A percentile compares a stretch with the other conserved stretches of the same genome.
These are phyloP conservation scores for Littorina saxatilis DNA, from an alignment of 1,140 invertebrate species.

Conservation along the genomic window DNA sequence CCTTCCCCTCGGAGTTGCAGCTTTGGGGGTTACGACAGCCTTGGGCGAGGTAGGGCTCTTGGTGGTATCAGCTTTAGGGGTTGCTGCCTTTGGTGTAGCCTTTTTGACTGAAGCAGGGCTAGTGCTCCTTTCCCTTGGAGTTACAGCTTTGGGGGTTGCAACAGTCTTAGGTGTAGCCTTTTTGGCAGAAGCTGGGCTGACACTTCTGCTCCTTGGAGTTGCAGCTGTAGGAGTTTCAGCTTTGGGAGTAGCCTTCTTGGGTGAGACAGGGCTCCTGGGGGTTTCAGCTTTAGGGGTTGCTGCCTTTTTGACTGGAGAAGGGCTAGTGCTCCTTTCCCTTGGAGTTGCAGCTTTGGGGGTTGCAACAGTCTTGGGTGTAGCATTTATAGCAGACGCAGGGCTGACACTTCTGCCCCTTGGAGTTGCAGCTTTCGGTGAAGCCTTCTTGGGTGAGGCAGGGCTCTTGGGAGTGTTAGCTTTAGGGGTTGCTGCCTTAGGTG, in stretches of 20 bases:
- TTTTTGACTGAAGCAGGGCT: neutral
- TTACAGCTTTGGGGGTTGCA: neutral
- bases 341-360: neutral
- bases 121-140: neutral
- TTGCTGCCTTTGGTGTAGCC: neutral
- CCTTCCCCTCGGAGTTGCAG: neutral
- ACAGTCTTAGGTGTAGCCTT: neutral
- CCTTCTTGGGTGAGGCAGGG: neutral
- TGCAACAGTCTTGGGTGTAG: too few relatives aligned
- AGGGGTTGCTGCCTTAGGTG: too few relatives aligned
- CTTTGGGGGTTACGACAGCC: neutral
- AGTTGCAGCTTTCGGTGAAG: neutral
- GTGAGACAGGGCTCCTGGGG: neutral
- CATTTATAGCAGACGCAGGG: neutral
- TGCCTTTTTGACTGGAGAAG: neutral
- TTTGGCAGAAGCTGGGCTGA: neutral
- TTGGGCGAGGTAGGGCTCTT: too few relatives aligned
- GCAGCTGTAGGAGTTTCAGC: too few relatives aligned
- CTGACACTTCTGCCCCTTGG: neutral
- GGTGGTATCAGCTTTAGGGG: neutral
- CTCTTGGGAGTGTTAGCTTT: neutral
- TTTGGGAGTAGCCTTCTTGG: constrained; percentile 22
- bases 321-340: constrained; percentile 6
- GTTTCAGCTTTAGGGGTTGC: neutral
- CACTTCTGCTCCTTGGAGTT: too few relatives aligned